These are phyloP conservation scores for Dryomyza anilis DNA, from an alignment of 2,888 invertebrate genomes.

Conservation along the genomic window DNA sequence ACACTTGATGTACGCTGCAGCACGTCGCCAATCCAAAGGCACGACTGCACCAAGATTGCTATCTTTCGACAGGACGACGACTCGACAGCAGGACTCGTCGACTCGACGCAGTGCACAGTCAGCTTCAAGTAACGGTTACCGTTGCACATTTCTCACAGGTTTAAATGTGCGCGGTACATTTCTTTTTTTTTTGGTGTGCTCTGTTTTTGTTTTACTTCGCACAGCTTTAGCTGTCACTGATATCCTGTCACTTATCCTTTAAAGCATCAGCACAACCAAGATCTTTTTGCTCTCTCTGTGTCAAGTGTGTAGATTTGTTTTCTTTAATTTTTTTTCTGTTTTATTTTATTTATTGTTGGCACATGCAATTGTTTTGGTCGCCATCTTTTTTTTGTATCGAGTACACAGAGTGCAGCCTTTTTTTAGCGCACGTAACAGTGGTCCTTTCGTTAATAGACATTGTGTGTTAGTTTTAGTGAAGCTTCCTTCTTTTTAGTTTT, in stretches of 20 bases:
- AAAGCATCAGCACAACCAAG: not conserved
- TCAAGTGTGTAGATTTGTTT: not conserved
- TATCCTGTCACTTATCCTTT: slow-evolving; percentile 4
- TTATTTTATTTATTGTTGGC: not conserved
- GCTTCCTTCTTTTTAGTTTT: too few relatives aligned
- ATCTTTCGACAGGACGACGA: slow-evolving; percentile 2
- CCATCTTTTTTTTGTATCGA: too few relatives aligned
- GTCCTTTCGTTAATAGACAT: too few relatives aligned
- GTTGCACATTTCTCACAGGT: not conserved
- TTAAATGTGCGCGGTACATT: too few relatives aligned
- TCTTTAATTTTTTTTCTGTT: not conserved
- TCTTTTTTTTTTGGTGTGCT: not conserved
- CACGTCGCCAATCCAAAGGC: not conserved
- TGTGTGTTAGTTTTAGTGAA: too few relatives aligned
- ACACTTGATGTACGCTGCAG: not conserved
- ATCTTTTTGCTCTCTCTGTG: not conserved
- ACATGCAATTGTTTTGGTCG: not conserved
- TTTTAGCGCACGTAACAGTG: too few relatives aligned
- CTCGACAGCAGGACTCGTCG: not conserved
- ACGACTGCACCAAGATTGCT: slow-evolving; percentile 17
- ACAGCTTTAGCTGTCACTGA: slow-evolving; percentile 8
- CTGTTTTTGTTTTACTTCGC: not conserved
- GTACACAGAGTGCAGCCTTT: too few relatives aligned
- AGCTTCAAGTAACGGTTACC: not conserved
- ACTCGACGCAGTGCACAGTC: not conserved